phyloP scores from a whole-genome alignment of 2,797 vertebrate genomes.

The Cossypha niveicapilla region DNA sequence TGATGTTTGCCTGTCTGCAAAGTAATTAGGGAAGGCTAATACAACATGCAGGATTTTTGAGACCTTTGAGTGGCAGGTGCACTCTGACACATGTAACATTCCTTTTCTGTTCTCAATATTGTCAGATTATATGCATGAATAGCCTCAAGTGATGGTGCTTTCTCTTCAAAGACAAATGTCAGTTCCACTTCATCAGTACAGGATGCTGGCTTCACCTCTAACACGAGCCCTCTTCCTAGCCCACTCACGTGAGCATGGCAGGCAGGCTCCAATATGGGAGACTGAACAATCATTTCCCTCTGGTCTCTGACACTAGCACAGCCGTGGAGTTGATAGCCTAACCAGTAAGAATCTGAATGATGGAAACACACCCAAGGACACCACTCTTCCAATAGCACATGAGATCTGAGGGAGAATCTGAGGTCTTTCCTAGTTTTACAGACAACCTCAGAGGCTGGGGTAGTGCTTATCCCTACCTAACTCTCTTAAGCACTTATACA shows the following conservation, averaged over 20 bases:
- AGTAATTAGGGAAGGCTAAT: background rate
- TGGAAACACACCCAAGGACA: background rate
- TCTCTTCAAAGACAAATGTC: background rate
- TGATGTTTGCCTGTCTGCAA: background rate
- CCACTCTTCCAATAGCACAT: background rate
- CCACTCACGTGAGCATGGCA: rapidly evolving
- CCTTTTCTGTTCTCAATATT: background rate
- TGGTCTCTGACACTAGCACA: background rate
- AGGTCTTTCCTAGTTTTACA: background rate
- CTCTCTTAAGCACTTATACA: rapidly evolving
- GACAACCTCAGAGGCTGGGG: background rate
- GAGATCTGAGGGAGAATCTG: background rate
- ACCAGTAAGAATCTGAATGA: background rate
- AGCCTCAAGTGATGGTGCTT: background rate
- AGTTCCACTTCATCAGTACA: background rate
- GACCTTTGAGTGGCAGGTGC: background rate
- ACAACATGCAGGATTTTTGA: background rate
- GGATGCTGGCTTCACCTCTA: background rate
- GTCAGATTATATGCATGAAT: background rate
- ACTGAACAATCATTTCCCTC: background rate
- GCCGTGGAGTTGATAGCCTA: rapidly evolving
- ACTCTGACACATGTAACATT: rapidly evolving
- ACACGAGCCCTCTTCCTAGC: background rate
- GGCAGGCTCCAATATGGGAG: background rate
- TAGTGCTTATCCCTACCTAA: background rate